Evolutionary conservation across 2,888 invertebrate species (phyloP).

Genomic region (Arenicola marina): DNA sequence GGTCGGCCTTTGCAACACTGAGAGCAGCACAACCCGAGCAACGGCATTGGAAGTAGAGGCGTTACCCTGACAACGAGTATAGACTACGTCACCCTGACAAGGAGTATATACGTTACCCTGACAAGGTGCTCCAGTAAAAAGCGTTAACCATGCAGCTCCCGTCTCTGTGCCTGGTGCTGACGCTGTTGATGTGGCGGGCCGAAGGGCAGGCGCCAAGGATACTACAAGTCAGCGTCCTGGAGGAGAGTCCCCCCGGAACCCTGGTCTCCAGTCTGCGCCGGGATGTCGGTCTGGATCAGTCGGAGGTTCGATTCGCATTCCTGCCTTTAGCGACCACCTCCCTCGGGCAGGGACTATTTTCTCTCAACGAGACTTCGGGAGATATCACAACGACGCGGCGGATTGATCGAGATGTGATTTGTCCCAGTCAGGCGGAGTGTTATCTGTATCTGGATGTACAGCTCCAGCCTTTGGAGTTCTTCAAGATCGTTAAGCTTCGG

Average conservation of each 20-base stretch:
- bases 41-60: too few relatives aligned
- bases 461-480: neutral
- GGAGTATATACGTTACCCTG: too few relatives aligned
- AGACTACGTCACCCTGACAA: too few relatives aligned
- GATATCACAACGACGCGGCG: neutral
- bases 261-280: neutral
- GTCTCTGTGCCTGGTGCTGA: too few relatives aligned
- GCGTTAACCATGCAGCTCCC: too few relatives aligned
- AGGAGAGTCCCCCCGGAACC: neutral
- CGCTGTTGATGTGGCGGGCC: too few relatives aligned
- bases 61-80: too few relatives aligned
- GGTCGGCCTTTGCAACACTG: too few relatives aligned
- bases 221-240: neutral
- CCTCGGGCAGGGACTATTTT: neutral
- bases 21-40: too few relatives aligned
- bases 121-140: too few relatives aligned
- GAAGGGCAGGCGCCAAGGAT: too few relatives aligned
- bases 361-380: neutral
- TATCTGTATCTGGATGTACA: neutral
- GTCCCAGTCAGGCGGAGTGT: neutral
- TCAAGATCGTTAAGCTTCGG: neutral
- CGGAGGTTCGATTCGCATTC: neutral
- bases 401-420: conserved; percentile 10
- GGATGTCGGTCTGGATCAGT: neutral
- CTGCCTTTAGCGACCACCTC: neutral